phyloP scores from a whole-genome alignment of 2,888 invertebrate genomes.

The Cinara cedri region DNA sequence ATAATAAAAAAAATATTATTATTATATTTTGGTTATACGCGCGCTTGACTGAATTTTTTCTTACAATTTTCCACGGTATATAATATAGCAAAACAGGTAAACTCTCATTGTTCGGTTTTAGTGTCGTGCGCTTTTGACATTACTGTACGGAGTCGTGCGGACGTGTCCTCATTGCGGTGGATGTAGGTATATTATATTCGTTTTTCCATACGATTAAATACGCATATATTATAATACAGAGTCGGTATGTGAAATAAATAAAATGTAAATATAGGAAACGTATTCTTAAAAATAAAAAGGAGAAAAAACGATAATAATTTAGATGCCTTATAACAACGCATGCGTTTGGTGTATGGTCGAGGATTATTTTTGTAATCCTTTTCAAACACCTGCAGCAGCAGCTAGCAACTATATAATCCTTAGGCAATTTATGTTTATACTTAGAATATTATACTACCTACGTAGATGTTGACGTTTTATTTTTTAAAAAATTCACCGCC shows the following conservation, averaged over 20 bases:
- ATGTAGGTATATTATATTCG: not conserved
- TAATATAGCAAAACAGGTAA: not conserved
- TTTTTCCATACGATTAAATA: not conserved
- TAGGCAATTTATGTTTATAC: not conserved
- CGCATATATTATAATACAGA: not conserved
- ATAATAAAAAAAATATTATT: too few species aligned
- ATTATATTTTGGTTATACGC: too few species aligned
- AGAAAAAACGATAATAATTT: not conserved
- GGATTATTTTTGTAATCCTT: conserved; percentile 25
- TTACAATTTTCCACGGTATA: not conserved
- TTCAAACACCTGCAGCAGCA: not conserved
- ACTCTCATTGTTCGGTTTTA: conserved; percentile 19
- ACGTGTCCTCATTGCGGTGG: not conserved
- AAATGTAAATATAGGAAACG: conserved; percentile 38
- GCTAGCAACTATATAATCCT: conserved; percentile 7
- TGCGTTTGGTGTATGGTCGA: not conserved
- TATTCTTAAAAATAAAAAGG: not conserved
- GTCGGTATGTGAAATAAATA: not conserved
- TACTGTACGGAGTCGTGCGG: conserved; percentile 7
- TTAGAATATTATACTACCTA: not conserved
- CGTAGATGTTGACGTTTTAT: not conserved
- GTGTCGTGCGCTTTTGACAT: conserved; percentile 31
- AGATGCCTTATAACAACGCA: not conserved
- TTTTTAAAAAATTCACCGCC: not conserved
- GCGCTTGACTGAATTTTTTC: not conserved